Evolutionary conservation across 2,888 invertebrate species (phyloP), one percentile per base, ranked within the genome.

Genomic region (Coecobrya sp.): DNA sequence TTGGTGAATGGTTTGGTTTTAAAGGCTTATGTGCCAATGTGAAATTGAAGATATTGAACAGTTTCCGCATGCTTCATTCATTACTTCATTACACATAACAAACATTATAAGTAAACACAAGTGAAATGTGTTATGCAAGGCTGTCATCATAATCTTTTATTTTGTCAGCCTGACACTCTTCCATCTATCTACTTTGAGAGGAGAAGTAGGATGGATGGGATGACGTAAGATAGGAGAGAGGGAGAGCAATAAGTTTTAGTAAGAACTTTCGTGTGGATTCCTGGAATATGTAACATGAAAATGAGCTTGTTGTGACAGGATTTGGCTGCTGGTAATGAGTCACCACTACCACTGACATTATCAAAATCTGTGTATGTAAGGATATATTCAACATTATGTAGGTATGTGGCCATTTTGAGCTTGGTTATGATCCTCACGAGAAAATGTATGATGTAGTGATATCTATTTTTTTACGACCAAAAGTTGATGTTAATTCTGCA

Each of bases 401-500:
- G 55, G n/a, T n/a, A 55, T 55, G n/a, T 19, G n/a, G 55, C 55
- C 55, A 55, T 55, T 55, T 1, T 55, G 25, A 19, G 1, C 13
- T 49, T 76, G 19, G 49, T 49, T 1, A 25, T 22, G 52, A 36
- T 36, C n/a, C 42, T 73, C 36, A 73, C 70, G 36, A 65, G 68
- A 81, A 89, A 84, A 82, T 84, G 11, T n/a, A 55, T 73, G 27
- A 86, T 86, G 52, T 85, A 27, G 45, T 84, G 62, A 65, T 84
- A 84, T 65, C 65, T 65, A 84, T 45, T 86, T 90, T n/a, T 90
- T 90, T 91, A 91, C 86, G 86, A 79, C 81, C 81, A 86, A 91
- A 81, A 86, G 22, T 36, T 86, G 36, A 91, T 86, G 91, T 86
- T 86, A 91, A 91, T 91, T 91, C 86, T 62, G 81, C 55, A 91